Base-by-base conservation (phyloP, 2,797 vertebrate species). In the Sebastes iracundus region DNA sequence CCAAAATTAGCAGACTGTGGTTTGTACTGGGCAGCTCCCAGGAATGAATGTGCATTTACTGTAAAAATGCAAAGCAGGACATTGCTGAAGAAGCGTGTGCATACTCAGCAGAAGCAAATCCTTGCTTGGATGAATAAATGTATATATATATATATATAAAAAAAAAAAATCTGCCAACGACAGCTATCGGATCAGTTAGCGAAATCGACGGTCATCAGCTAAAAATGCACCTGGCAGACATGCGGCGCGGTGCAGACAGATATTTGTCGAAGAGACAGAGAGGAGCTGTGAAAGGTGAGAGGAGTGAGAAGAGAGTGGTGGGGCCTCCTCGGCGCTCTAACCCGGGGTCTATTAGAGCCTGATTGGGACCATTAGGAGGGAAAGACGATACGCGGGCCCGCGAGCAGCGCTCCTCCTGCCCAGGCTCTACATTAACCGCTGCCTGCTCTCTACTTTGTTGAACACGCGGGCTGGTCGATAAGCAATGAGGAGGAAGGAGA, bases 341-440 rank as follows among this genome's bases (percentile, higher is more conserved):
- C 79, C 30, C 58, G 6, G 84, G 81, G 68, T 93, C 88, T 90
- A 92, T 93, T 92, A 93, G 84, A 81, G 76, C 27, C 82, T 87
- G 84, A 92, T 89, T 88, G 87, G 84, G 72, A n/a, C 82, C 92
- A 93, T 93, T 93, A 93, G 76, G 65, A 75, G 73, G 67, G 90
- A 87, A 91, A 90, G 84, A 80, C 30, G 75, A 91, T 92, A 85
- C 16, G 23, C 14, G 12, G 59, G 70, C 35, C 8, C 8, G 8
- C 20, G 14, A 55, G 83, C 61, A 53, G 46, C 33, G 11, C 87
- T 83, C 64, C 89, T 83, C 53, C n/a, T 22, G 88, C 77, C 71
- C 11, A 42, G 23, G 79, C 80, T 87, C 82, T 62, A 85, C 92
- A 91, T 93, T 90, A 93, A 93, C 87, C 77, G 77, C 85, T 49